phyloP scores from a whole-genome alignment of 2,888 invertebrate species.

The Zelleria hepariella region DNA sequence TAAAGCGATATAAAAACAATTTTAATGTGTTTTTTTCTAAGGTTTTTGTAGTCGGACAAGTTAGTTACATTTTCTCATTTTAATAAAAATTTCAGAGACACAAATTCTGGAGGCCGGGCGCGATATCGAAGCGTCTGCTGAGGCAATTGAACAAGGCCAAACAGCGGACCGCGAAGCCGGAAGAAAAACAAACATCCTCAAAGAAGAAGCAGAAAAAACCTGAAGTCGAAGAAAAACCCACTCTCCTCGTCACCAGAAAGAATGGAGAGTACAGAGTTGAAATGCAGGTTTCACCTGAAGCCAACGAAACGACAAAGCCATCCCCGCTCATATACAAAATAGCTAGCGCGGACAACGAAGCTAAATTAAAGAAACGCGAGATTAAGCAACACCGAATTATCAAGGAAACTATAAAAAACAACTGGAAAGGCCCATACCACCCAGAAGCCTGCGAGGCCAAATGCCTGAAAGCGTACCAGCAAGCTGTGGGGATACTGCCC shows the following conservation, averaged over 20 bases:
- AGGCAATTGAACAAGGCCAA: constrained; percentile 40
- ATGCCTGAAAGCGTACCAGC: constrained; percentile 38
- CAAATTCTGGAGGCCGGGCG: constrained; percentile 55
- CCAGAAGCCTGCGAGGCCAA: constrained; percentile 39
- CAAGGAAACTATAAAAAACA: constrained; percentile 26
- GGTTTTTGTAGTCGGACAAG: not conserved
- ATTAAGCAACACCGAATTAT: constrained; percentile 26
- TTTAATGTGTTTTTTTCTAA: not conserved
- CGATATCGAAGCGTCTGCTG: constrained; percentile 46
- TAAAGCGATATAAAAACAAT: too few species aligned
- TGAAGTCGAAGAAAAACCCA: constrained; percentile 36
- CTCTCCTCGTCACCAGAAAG: constrained; percentile 38
- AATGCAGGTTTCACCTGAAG: constrained; percentile 33
- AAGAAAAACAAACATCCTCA: constrained; percentile 14
- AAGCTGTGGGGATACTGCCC: constrained; percentile 30
- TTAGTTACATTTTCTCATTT: not conserved
- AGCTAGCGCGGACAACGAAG: constrained; percentile 32
- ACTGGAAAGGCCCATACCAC: constrained; percentile 34
- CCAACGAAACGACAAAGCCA: constrained; percentile 20
- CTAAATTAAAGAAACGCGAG: constrained; percentile 29
- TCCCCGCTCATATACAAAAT: constrained; percentile 46
- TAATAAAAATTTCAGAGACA: constrained; percentile 22
- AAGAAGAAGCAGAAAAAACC: constrained; percentile 34
- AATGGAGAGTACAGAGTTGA: constrained; percentile 48
- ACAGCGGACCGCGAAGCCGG: constrained; percentile 18